Evolutionary conservation across 2,888 invertebrate species (phyloP).

Genomic region (Ophion slaviceki): DNA sequence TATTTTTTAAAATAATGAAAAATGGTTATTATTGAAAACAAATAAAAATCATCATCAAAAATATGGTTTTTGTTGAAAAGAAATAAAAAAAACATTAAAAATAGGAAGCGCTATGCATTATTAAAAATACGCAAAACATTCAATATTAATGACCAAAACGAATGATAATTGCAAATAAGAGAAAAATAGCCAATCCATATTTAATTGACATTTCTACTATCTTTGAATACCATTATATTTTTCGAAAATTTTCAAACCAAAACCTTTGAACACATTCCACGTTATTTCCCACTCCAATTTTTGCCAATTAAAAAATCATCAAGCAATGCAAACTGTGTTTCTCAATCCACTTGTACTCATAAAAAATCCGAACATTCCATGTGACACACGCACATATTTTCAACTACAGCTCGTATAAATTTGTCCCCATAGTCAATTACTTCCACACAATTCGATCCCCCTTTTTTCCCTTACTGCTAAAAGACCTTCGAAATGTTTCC

Average conservation of each 20-base stretch:
- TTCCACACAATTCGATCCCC: not conserved
- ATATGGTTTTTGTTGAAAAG: not conserved
- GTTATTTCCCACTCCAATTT: not conserved
- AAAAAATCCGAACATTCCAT: too few species aligned
- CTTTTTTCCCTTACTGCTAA: not conserved
- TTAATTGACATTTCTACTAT: not conserved
- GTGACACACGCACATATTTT: not conserved
- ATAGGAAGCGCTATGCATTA: too few species aligned
- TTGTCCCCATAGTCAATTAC: not conserved
- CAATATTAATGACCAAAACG: too few species aligned
- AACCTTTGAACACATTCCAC: not conserved
- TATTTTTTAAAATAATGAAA: too few species aligned
- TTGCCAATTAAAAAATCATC: not conserved
- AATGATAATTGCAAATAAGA: too few species aligned
- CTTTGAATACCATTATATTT: not conserved
- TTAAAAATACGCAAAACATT: too few species aligned
- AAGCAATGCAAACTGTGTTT: not conserved
- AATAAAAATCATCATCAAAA: not conserved
- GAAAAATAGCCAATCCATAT: not conserved
- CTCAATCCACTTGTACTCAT: too few species aligned
- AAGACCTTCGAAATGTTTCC: not conserved
- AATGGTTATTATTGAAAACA: too few species aligned
- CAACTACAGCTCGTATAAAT: not conserved
- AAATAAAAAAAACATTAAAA: not conserved
- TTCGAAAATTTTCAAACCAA: not conserved